Evolutionary conservation across 1,140 invertebrate species (phyloP).

Genomic region (Thaumatotibia leucotreta): DNA sequence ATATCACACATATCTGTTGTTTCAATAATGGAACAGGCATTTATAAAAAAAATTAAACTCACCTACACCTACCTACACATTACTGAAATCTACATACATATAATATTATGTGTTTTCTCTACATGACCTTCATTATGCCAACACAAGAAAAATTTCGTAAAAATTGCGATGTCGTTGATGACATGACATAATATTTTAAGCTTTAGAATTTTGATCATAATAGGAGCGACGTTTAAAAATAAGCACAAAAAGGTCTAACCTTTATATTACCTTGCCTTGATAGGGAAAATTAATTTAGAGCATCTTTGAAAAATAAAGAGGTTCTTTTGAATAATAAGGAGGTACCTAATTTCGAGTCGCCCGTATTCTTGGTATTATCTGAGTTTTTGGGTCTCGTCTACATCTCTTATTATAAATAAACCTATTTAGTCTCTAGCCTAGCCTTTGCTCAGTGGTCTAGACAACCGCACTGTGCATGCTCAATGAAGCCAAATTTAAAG

Average conservation of each 20-base stretch:
- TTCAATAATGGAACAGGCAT: no score
- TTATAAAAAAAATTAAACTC: no score
- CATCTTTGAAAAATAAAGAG: neutral
- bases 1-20: no score
- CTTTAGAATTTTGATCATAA: neutral
- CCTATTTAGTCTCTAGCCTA: neutral
- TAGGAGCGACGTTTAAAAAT: neutral
- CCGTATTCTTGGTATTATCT: no score
- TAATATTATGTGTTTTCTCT: no score
- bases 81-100: no score
- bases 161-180: no score
- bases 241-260: neutral
- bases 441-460: neutral
- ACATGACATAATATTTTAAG: neutral
- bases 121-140: no score
- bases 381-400: no score
- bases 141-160: no score
- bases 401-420: neutral
- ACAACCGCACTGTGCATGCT: neutral
- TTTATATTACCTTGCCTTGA: neutral
- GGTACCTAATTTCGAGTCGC: no score
- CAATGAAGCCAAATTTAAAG: neutral
- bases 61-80: no score
- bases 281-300: neutral
- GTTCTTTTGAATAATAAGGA: neutral